A percentile compares a stretch with the other conserved stretches of the same genome.
Evolutionary conservation across 2,113 vertebrate species (phyloP).

Genomic region (Hippolais icterina): DNA sequence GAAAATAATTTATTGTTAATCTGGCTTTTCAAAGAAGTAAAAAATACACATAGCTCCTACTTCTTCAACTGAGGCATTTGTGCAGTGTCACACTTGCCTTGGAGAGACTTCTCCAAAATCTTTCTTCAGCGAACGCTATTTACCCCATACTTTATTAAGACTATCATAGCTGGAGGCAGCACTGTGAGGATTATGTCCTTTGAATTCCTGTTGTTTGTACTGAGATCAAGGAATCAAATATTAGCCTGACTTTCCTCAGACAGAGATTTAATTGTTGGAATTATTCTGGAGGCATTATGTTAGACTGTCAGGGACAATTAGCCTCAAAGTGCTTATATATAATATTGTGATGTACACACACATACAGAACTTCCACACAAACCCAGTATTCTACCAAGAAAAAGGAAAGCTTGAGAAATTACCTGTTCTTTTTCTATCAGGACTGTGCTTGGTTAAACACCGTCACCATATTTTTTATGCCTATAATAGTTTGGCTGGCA

Average conservation of each 20-base stretch:
- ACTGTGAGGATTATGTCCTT: background rate
- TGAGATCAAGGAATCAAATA: background rate
- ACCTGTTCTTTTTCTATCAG: background rate
- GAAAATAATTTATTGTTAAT: background rate
- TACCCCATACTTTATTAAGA: background rate
- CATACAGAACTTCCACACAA: background rate
- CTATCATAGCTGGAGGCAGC: background rate
- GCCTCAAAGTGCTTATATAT: background rate
- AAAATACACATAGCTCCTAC: background rate
- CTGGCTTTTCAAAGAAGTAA: background rate
- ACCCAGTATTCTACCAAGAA: background rate
- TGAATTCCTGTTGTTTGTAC: background rate
- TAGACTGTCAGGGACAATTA: background rate
- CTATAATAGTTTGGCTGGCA: background rate
- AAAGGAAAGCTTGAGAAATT: background rate
- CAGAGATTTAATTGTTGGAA: background rate
- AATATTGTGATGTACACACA: background rate
- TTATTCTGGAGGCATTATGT: background rate
- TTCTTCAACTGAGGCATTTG: background rate
- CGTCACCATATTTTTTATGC: background rate
- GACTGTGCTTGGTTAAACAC: background rate
- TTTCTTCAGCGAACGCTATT: background rate
- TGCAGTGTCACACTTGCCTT: background rate
- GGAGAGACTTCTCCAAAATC: background rate
- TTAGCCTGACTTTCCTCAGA: background rate